Base-by-base conservation (phyloP, 53 echinoderm and acorn worm genomes). In the Paelopatides confundens region DNA sequence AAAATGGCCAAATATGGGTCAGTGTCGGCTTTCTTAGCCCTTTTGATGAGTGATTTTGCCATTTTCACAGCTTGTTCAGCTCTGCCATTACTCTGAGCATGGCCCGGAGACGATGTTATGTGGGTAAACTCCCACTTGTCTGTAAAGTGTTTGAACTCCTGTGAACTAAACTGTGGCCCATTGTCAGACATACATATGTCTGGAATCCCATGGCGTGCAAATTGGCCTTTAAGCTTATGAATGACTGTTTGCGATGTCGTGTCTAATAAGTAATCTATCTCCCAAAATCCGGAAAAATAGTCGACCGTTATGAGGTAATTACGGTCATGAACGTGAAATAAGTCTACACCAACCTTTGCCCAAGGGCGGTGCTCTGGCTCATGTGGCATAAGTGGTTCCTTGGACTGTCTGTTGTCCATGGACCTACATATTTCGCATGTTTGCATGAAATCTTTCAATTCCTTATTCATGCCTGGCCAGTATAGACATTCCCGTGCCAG, bases 1-100 rank as follows among this genome's bases (percentile, higher is more conserved):
- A 88, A 79, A 7, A 93, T 77, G 31, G 88, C 85, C 3, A 93
- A 67, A 63, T 93, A 93, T 18, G 91, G 91, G 31, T 94, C 94
- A 30, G 21, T 14, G 24, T 71, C 39, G 31, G 85, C 69, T 38
- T 76, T 69, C 65, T 93, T 91, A 13, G 81, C 85, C 65, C 88
- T 93, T 12, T 32, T 90, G 37, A 93, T n/a, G n/a, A n/a, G n/a
- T n/a, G n/a, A n/a, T n/a, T n/a, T n/a, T n/a, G n/a, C n/a, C n/a
- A n/a, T n/a, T 53, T 90, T 93, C 29, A 93, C 93, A 0, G 85
- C 78, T 35, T 48, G 69, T 29, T 93, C 91, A 15, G 88, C 94
- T 43, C 85, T 91, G 3, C 93, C 87, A 87, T 90, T 90, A 26
- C 85, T 52, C 71, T 85, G 84, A 40, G 83, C 67, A 24, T 53